Evolutionary conservation across 2,888 invertebrate species (phyloP).

Genomic region (Amphipyra berbera): DNA sequence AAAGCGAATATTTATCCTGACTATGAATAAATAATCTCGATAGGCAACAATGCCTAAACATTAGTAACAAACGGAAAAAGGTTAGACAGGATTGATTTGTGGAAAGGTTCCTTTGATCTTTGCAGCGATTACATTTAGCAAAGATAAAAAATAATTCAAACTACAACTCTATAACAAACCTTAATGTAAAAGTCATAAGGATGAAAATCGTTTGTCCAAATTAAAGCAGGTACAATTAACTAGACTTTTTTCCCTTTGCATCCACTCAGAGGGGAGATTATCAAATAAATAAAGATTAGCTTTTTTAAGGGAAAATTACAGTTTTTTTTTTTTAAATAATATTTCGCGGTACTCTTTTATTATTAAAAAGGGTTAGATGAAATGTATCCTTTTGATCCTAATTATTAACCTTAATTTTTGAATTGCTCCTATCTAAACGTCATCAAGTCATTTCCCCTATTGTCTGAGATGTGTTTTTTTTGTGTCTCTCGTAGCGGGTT

Average conservation of each 20-base stretch:
- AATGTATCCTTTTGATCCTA: slow-evolving; percentile 2
- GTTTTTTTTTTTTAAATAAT: slow-evolving; percentile 12
- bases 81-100: slow-evolving; percentile 54
- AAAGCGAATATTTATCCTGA: too few species aligned
- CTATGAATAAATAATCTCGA: too few species aligned
- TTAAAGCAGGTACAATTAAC: slow-evolving; percentile 37
- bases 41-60: slow-evolving; percentile 23
- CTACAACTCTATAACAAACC: slow-evolving; percentile 17
- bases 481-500: too few species aligned
- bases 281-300: slow-evolving; percentile 61
- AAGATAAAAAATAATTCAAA: slow-evolving; percentile 32
- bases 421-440: not conserved
- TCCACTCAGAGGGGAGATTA: slow-evolving; percentile 47
- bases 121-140: slow-evolving; percentile 44
- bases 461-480: too few species aligned
- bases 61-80: slow-evolving; percentile 38
- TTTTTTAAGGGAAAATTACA: slow-evolving; percentile 38
- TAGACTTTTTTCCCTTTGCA: slow-evolving; percentile 32
- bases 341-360: slow-evolving; percentile 5
- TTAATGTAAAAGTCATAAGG: not conserved
- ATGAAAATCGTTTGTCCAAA: slow-evolving; percentile 8
- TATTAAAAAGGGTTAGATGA: slow-evolving; percentile 1
- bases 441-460: too few species aligned
- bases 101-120: slow-evolving; percentile 48
- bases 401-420: too few species aligned